Conservation (phyloP, 1,140 invertebrate genomes). For the Aphidius ervi region DNA sequence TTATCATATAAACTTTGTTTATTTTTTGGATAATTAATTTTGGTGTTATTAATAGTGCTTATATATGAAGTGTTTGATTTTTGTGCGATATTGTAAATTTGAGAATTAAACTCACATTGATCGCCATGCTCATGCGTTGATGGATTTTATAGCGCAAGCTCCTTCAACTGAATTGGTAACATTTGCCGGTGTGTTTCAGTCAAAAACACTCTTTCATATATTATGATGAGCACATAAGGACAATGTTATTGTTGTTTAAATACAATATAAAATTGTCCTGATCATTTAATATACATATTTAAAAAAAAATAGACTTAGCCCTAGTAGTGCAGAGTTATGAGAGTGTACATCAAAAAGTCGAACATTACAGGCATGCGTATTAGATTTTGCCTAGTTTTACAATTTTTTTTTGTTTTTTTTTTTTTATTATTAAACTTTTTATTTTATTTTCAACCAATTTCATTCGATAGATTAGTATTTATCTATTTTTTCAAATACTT, state of each 20-base stretch:
- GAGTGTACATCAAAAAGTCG: slow-evolving; percentile 11
- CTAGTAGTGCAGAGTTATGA: not conserved
- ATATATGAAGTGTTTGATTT: not conserved
- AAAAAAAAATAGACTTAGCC: not conserved
- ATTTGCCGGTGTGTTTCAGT: slow-evolving; percentile 7
- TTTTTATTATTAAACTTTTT: too few relatives aligned
- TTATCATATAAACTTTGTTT: too few relatives aligned
- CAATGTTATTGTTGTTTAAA: not conserved
- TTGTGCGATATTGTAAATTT: not conserved
- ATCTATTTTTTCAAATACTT: too few relatives aligned
- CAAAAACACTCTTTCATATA: not conserved
- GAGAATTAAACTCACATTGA: slow-evolving; percentile 16
- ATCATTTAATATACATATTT: too few relatives aligned
- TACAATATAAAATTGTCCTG: too few relatives aligned
- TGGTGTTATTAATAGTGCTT: not conserved
- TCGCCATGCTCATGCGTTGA: slow-evolving; percentile 14
- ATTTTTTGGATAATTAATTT: not conserved
- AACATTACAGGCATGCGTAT: slow-evolving; percentile 22
- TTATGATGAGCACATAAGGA: not conserved
- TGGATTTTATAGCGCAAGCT: slow-evolving; percentile 22
- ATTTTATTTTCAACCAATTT: too few relatives aligned
- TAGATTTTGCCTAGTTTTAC: not conserved
- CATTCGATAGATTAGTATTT: too few relatives aligned
- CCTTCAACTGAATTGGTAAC: slow-evolving; percentile 10
- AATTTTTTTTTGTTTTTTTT: too few relatives aligned